Conservation (phyloP, 1,140 invertebrate genomes). For the Diabrotica virgifera region DNA sequence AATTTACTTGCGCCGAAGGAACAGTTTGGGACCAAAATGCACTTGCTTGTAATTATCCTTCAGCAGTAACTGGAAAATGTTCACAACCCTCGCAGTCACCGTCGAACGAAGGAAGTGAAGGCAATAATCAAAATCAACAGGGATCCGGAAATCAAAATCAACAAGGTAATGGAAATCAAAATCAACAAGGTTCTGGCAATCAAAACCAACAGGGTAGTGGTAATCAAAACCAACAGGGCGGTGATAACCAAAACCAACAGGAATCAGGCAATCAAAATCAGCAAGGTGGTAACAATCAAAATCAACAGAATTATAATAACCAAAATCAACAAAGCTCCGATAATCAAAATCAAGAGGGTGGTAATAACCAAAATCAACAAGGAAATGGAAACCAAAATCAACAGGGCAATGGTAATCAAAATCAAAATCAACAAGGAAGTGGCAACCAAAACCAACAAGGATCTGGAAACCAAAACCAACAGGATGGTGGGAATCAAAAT, state of each 20-base stretch:
- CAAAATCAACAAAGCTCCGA: conserved; percentile 21
- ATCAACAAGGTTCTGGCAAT: neutral
- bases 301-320: neutral
- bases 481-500: conserved; percentile 17
- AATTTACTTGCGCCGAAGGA: conserved; percentile 61
- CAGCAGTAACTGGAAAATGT: conserved; percentile 41
- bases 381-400: too few species aligned
- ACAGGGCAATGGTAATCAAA: too few species aligned
- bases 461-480: conserved; percentile 16
- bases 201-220: conserved; percentile 19
- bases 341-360: neutral
- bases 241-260: neutral
- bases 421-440: conserved; percentile 35
- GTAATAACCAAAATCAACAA: too few species aligned
- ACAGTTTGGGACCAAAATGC: conserved; percentile 61
- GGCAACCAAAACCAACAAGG: conserved; percentile 15
- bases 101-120: neutral
- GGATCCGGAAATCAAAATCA: neutral
- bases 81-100: neutral
- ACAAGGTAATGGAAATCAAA: neutral
- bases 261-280: conserved; percentile 13
- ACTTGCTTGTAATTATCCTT: conserved; percentile 59
- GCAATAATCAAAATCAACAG: neutral
- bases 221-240: neutral
- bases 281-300: conserved; percentile 22